A percentile compares a stretch with the other conserved stretches of the same genome.
These are phyloP conservation scores for Alcedo atthis DNA, from an alignment of 2,797 vertebrate species.

Conservation along the genomic window DNA sequence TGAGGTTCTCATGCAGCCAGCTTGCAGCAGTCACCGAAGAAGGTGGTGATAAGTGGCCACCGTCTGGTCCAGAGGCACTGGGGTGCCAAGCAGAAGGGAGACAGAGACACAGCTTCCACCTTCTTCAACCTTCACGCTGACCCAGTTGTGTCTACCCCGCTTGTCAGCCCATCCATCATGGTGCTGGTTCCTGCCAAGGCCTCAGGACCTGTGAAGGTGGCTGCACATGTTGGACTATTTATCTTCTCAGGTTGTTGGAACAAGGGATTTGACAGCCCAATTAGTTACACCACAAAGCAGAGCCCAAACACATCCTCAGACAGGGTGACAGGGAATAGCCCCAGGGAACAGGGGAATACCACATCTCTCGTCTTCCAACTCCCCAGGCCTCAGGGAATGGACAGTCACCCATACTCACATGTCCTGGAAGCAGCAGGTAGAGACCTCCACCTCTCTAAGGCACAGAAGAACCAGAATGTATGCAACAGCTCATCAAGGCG, in stretches of 20 bases:
- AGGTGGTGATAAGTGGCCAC: background rate
- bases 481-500: background rate
- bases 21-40: background rate
- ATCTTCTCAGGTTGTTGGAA: constrained; percentile 64
- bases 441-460: background rate
- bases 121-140: background rate
- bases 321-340: background rate
- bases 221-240: constrained; percentile 67
- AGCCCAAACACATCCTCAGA: constrained; percentile 17
- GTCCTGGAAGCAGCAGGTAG: background rate
- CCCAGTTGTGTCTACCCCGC: constrained; percentile 68
- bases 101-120: background rate
- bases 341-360: background rate
- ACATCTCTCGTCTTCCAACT: background rate
- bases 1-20: background rate
- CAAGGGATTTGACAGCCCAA: constrained; percentile 71
- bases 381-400: background rate
- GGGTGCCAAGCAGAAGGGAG: background rate
- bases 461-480: background rate
- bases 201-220: constrained; percentile 51
- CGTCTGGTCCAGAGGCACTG: background rate
- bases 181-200: constrained; percentile 60
- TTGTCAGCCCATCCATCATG: constrained; percentile 70
- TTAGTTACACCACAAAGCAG: constrained; percentile 71
- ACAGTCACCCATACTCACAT: background rate